Conservation (phyloP, 64 coral and sea anemone species). For the Stichodactyla helianthus region DNA sequence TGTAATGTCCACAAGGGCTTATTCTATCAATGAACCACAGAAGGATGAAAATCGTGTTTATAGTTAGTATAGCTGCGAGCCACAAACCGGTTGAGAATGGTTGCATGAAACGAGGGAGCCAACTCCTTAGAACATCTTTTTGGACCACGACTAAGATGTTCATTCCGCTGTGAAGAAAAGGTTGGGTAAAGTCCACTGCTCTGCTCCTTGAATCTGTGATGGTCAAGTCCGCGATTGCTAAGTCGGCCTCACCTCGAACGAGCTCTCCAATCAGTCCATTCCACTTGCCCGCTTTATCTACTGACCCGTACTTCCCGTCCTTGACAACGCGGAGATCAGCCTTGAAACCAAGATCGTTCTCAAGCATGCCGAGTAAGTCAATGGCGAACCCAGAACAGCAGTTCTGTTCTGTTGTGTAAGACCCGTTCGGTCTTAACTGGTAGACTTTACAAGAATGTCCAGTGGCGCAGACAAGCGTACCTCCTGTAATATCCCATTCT, state of each 20-base stretch:
- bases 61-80: background rate
- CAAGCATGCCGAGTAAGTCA: constrained; percentile 22
- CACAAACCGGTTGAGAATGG: constrained; percentile 41
- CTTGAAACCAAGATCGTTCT: constrained; percentile 23
- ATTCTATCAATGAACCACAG: constrained; percentile 41
- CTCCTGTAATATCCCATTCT: background rate
- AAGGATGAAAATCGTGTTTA: constrained; percentile 29
- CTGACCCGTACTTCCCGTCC: constrained; percentile 22
- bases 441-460: constrained; percentile 30
- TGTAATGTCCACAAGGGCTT: constrained; percentile 44
- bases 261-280: constrained; percentile 36
- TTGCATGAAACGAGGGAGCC: constrained; percentile 22
- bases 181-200: constrained; percentile 26
- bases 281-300: background rate
- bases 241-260: constrained; percentile 30
- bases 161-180: constrained; percentile 36
- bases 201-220: constrained; percentile 27
- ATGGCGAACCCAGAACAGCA: constrained; percentile 29
- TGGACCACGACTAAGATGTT: constrained; percentile 21
- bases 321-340: constrained; percentile 37
- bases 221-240: constrained; percentile 26
- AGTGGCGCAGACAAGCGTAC: constrained; percentile 9
- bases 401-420: background rate
- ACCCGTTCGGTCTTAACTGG: background rate
- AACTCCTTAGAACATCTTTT: constrained; percentile 8